phyloP scores from a whole-genome alignment of 2,888 invertebrate species.

The Agrochola circellaris region DNA sequence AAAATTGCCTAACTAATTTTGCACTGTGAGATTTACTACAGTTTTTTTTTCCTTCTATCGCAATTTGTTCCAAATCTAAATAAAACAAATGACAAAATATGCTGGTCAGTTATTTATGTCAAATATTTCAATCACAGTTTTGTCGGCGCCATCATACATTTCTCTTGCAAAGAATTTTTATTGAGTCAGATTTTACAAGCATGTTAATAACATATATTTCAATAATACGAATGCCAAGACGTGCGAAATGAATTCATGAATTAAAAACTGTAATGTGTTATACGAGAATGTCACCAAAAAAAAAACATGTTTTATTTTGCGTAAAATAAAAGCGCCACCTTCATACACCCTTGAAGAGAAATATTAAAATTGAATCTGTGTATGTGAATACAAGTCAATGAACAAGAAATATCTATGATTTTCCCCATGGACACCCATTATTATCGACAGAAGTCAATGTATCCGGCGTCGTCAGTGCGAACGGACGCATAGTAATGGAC shows the following conservation, averaged over 20 bases:
- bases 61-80: not conserved
- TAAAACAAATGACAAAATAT: not conserved
- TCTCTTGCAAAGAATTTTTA: constrained; percentile 47
- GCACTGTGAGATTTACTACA: not conserved
- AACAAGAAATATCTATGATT: constrained; percentile 46
- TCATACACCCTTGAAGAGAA: constrained; percentile 22
- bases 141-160: constrained; percentile 28
- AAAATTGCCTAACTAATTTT: not conserved
- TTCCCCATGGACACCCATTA: constrained; percentile 26
- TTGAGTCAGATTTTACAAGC: constrained; percentile 46
- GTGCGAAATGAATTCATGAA: constrained; percentile 46
- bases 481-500: constrained; percentile 26
- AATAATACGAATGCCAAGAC: constrained; percentile 40
- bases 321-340: constrained; percentile 1
- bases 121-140: constrained; percentile 39
- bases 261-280: constrained; percentile 32
- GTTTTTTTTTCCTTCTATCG: no score
- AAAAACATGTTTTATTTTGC: constrained; percentile 27
- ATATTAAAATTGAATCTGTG: constrained; percentile 7
- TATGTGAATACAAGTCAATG: constrained; percentile 35
- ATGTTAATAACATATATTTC: constrained; percentile 62
- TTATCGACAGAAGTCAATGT: constrained; percentile 13
- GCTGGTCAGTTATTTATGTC: constrained; percentile 12
- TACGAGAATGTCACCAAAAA: constrained; percentile 27
- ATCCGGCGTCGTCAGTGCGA: constrained; percentile 9